Base-by-base conservation (phyloP, 2,797 vertebrate species). In the Pantherophis vulpinus region DNA sequence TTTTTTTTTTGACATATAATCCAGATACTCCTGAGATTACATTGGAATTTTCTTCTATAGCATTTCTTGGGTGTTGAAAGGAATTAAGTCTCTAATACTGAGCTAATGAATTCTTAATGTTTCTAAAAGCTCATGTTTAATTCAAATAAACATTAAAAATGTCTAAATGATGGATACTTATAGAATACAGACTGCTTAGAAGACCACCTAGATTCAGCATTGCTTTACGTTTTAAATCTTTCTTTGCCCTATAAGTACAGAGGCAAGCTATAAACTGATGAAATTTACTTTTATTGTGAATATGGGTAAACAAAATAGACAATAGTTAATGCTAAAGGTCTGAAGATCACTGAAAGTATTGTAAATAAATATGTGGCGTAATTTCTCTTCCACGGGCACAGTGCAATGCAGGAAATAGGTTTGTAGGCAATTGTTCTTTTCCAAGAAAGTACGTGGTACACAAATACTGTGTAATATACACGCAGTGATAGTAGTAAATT, bases 231-330 rank as follows among this genome's bases (percentile, higher is more conserved):
- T 94, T 95, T 93, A 94, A 96, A 95, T 91, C 90, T 93, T 92
- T 96, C 94, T 86, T 94, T 9, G 2, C 29, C 95, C 54, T 32
- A 95, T 95, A 95, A 96, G 94, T 94, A 63, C 90, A 95, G 74
- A 89, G 86, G 29, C 94, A 96, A 96, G 91, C 93, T 95, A 95
- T 95, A 96, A 96, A 95, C 95, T 97, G 95, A 90, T 61, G 92
- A 92, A 90, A 90, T 97, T 63, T 95, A 86, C 63, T 95, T 96
- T 94, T 95, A 93, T 93, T 92, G 92, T 95, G 95, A 96, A 96
- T 93, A 96, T 93, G 96, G 94, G 94, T 96, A 95, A 96, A 63
- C 86, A 94, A 96, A 95, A 94, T 92, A 89, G 27, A 93, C 83
- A 86, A 56, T 94, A 66, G 9, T 88, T 94, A 61, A 94, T 92